phyloP scores from a whole-genome alignment of 1,140 invertebrate species.

The Eriocheir sinensis region DNA sequence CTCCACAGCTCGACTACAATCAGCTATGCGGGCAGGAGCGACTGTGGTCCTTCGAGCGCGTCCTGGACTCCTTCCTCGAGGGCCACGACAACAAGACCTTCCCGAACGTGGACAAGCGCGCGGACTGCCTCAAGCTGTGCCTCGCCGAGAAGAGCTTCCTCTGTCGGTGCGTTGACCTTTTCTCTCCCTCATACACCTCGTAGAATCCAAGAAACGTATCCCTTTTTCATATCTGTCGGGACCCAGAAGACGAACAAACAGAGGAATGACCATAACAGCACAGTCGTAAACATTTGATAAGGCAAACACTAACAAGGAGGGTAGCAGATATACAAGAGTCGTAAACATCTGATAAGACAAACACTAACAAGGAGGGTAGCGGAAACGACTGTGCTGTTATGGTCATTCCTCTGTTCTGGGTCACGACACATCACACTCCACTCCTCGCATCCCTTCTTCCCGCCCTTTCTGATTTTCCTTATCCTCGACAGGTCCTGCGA shows the following conservation, averaged over 20 bases:
- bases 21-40: slow-evolving; percentile 82
- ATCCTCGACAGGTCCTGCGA: slow-evolving; percentile 81
- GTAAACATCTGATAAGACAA: too few relatives aligned
- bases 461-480: not conserved
- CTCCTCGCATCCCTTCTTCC: not conserved
- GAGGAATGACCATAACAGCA: too few relatives aligned
- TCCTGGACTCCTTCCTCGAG: slow-evolving; percentile 82
- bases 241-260: too few relatives aligned
- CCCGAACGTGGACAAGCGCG: slow-evolving; percentile 81
- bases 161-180: slow-evolving; percentile 81
- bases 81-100: slow-evolving; percentile 83
- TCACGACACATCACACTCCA: not conserved
- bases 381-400: too few relatives aligned
- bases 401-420: not conserved
- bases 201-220: too few relatives aligned
- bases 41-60: slow-evolving; percentile 84
- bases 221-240: too few relatives aligned
- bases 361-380: too few relatives aligned
- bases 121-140: slow-evolving; percentile 83
- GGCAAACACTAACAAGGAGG: too few relatives aligned
- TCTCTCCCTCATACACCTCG: too few relatives aligned
- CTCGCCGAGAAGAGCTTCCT: slow-evolving; percentile 82
- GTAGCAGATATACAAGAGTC: too few relatives aligned
- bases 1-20: not conserved
- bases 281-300: too few relatives aligned